Percentiles rank a stretch among this genome's conserved stretches.
These are phyloP conservation scores for Nomada hirtipes DNA, from an alignment of 2,888 invertebrate genomes.

Conservation along the genomic window DNA sequence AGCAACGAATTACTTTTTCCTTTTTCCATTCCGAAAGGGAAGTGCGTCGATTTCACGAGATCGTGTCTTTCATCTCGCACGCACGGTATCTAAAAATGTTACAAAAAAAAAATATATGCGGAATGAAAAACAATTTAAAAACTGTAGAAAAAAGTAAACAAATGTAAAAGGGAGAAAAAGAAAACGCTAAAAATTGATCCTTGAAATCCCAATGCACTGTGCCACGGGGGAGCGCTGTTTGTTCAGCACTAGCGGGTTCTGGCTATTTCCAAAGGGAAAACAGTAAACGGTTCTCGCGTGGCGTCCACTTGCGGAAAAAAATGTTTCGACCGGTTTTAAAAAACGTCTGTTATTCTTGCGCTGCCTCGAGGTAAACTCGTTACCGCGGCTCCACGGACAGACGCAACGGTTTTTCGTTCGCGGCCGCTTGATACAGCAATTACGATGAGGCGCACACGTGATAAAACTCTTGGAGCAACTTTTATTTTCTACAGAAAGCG, in stretches of 20 bases:
- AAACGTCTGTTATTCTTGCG: slow-evolving; percentile 48
- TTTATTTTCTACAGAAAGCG: slow-evolving; percentile 54
- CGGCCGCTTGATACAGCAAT: slow-evolving; percentile 59
- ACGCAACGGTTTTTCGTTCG: slow-evolving; percentile 29
- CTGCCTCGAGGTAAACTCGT: slow-evolving; percentile 58
- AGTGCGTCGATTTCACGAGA: not conserved
- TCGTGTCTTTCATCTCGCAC: slow-evolving; percentile 2
- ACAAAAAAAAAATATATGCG: not conserved
- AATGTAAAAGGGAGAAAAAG: not conserved
- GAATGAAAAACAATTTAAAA: not conserved
- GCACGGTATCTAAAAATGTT: not conserved
- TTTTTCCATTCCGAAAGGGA: not conserved
- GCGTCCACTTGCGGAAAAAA: slow-evolving; percentile 36
- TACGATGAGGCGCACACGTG: slow-evolving; percentile 61
- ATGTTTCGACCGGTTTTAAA: slow-evolving; percentile 30
- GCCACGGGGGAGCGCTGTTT: slow-evolving; percentile 18
- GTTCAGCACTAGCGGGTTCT: slow-evolving; percentile 11
- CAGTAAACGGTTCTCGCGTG: slow-evolving; percentile 44
- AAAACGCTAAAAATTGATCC: slow-evolving; percentile 34
- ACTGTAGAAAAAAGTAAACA: not conserved
- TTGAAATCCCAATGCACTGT: slow-evolving; percentile 17
- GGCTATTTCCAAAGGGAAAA: slow-evolving; percentile 39
- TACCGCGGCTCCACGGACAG: slow-evolving; percentile 20
- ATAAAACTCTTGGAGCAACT: slow-evolving; percentile 59
- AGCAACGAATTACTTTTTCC: not conserved